A percentile compares a stretch with the other conserved stretches of the same genome.
phyloP scores from a whole-genome alignment of 2,113 vertebrate species.

The Diadophis punctatus region DNA sequence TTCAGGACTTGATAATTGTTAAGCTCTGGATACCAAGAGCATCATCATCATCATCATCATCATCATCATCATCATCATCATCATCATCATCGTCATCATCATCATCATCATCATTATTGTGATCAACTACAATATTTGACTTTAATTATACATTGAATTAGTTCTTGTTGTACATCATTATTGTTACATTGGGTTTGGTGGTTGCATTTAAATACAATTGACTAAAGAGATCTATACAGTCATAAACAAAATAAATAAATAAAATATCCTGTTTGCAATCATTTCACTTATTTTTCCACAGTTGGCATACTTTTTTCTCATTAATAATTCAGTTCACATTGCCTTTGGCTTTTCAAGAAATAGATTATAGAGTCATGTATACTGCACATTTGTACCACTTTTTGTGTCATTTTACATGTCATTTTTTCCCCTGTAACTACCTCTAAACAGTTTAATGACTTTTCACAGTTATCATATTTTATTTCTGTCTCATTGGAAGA shows the following conservation, averaged over 20 bases:
- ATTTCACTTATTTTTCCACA: neutral
- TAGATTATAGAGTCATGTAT: neutral
- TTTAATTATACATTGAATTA: neutral
- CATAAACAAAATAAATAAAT: neutral
- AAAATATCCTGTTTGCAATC: neutral
- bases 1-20: neutral
- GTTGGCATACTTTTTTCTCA: neutral
- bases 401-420: neutral
- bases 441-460: neutral
- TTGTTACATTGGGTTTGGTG: neutral
- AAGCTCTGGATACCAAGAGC: neutral
- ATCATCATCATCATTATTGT: no score
- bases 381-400: neutral
- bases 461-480: neutral
- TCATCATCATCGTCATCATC: no score
- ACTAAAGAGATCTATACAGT: neutral
- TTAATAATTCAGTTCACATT: neutral
- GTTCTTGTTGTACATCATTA: neutral
- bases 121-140: neutral
- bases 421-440: neutral
- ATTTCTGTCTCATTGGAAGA: neutral
- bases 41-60: neutral
- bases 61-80: no score
- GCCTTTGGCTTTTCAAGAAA: neutral
- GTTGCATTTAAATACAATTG: neutral